A percentile compares a stretch with the other conserved stretches of the same genome.
Conservation (phyloP, 2,113 vertebrate genomes). For the Plecotus auritus region DNA sequence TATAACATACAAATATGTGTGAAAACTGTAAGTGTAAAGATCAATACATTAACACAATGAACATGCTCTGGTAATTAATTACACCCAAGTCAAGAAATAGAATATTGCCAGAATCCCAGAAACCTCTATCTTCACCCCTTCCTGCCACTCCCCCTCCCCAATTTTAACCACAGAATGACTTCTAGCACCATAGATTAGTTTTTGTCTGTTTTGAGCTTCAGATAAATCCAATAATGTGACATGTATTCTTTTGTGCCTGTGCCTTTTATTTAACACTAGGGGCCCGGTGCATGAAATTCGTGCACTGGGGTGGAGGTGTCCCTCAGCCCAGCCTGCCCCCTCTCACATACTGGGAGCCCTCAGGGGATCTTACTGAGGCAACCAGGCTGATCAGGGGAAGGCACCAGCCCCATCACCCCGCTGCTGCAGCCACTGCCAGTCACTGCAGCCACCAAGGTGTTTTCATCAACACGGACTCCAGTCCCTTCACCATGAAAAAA, state of each 20-base stretch:
- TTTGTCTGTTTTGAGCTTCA: background rate
- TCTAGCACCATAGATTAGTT: background rate
- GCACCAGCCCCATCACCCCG: no score
- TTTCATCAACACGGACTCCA: no score
- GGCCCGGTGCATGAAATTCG: no score
- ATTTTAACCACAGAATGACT: background rate
- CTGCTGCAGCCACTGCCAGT: no score
- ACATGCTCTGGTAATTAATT: background rate
- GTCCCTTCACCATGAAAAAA: no score
- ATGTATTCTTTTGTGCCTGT: background rate
- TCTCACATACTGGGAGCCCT: no score
- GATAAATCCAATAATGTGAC: background rate
- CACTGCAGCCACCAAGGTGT: no score
- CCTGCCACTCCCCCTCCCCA: background rate
- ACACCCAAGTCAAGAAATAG: background rate
- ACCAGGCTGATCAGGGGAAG: no score
- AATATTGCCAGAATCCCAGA: background rate
- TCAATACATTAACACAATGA: background rate
- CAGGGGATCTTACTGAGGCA: no score
- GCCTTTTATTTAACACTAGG: background rate
- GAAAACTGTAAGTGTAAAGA: background rate
- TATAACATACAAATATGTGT: background rate
- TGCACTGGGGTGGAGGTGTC: no score
- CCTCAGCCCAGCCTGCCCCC: no score
- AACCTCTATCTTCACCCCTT: background rate